phyloP scores from a whole-genome alignment of 2,113 vertebrate genomes.

The Pomatorhinus ruficollis region DNA sequence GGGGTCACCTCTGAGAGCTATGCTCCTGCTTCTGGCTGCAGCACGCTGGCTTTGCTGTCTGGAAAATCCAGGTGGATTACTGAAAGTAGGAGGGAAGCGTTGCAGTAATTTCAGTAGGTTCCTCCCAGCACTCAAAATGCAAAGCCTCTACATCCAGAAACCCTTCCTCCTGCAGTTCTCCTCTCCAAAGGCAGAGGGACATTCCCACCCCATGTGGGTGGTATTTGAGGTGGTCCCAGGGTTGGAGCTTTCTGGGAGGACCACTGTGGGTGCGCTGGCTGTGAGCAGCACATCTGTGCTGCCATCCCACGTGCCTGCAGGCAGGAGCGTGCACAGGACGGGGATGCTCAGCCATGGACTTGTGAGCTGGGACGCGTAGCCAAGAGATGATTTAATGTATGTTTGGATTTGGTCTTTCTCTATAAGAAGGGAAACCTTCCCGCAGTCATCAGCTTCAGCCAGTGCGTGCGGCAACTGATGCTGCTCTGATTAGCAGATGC shows the following conservation, averaged over 20 bases:
- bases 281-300: neutral
- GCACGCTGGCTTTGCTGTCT: neutral
- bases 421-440: neutral
- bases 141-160: neutral
- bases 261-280: rapidly evolving
- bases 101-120: neutral
- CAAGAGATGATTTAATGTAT: neutral
- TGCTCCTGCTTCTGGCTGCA: neutral
- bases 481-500: conserved; percentile 47
- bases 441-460: neutral
- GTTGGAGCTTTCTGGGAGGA: neutral
- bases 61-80: neutral
- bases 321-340: neutral
- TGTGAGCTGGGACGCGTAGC: neutral
- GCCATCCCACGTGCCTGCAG: neutral
- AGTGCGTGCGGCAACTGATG: neutral
- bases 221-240: neutral
- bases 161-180: neutral
- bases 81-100: neutral
- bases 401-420: neutral
- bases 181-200: neutral
- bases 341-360: neutral
- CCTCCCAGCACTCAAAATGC: neutral
- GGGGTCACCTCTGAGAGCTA: neutral
- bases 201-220: neutral